phyloP scores from a whole-genome alignment of 2,888 invertebrate genomes.

The Andrena haemorrhoa region DNA sequence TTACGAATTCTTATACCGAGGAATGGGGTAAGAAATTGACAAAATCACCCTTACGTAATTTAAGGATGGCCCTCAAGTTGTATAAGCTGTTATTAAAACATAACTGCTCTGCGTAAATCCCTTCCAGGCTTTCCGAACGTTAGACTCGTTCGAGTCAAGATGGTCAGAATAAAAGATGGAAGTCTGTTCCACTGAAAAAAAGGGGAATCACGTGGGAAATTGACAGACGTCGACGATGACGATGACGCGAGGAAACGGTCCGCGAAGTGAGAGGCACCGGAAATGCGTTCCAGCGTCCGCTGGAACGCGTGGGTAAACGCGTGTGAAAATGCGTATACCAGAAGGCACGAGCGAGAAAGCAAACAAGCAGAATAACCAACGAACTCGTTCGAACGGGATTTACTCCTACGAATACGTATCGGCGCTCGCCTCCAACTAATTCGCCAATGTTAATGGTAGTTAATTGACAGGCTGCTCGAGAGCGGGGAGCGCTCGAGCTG shows the following conservation, averaged over 20 bases:
- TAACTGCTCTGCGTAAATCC: too few species aligned
- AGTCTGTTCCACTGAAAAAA: not conserved
- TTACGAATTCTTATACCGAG: too few species aligned
- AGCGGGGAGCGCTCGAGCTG: conserved; percentile 6
- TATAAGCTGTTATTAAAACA: too few species aligned
- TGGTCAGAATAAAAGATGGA: not conserved
- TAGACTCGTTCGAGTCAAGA: too few species aligned
- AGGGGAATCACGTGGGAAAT: conserved; percentile 23
- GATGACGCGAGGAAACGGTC: conserved; percentile 53
- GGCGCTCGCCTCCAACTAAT: conserved; percentile 51
- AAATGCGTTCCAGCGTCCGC: conserved; percentile 49
- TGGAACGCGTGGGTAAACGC: conserved; percentile 49
- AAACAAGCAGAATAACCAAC: conserved; percentile 25
- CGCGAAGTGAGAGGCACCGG: conserved; percentile 63
- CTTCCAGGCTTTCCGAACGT: too few species aligned
- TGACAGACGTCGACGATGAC: conserved; percentile 37
- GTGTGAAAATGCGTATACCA: conserved; percentile 45
- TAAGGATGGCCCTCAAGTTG: too few species aligned
- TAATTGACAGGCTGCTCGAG: conserved; percentile 43
- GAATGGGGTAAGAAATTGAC: too few species aligned
- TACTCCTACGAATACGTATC: conserved; percentile 58
- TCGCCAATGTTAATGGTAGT: conserved; percentile 45
- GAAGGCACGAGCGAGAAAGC: conserved; percentile 12
- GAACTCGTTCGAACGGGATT: conserved; percentile 54
- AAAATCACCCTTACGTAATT: too few species aligned